phyloP scores from a whole-genome alignment of 1,140 invertebrate genomes.

The Ceratitis capitata region DNA sequence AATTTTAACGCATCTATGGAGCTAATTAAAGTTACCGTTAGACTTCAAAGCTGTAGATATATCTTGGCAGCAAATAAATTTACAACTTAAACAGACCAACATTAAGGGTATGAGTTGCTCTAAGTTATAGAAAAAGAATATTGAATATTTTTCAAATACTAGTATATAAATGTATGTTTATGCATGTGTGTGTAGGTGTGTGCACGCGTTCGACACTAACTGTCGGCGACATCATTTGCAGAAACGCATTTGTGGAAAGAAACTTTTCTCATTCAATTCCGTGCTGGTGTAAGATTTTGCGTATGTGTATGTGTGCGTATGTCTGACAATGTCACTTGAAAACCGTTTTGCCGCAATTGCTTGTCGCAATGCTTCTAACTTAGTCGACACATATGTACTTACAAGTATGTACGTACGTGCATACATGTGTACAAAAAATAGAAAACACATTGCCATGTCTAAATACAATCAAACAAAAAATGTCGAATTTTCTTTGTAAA shows the following conservation, averaged over 20 bases:
- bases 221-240: conserved; percentile 34
- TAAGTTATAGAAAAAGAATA: not conserved
- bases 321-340: not conserved
- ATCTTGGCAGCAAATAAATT: conserved; percentile 5
- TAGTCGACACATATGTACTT: not conserved
- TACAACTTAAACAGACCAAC: not conserved
- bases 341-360: conserved; percentile 30
- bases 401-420: not conserved
- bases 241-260: conserved; percentile 28
- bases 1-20: not conserved
- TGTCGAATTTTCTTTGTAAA: conserved; percentile 15
- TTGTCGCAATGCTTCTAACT: conserved; percentile 8
- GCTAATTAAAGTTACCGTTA: conserved; percentile 5
- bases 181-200: not conserved
- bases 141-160: conserved; percentile 2
- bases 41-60: not conserved
- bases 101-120: not conserved
- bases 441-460: too few relatives aligned
- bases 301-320: not conserved
- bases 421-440: not conserved
- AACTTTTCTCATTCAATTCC: conserved; percentile 30
- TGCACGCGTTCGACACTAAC: not conserved
- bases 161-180: too few relatives aligned
- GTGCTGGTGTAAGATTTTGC: not conserved
- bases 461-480: conserved; percentile 22